phyloP scores from a whole-genome alignment of 1,140 invertebrate genomes.

The Calycopis cecrops region DNA sequence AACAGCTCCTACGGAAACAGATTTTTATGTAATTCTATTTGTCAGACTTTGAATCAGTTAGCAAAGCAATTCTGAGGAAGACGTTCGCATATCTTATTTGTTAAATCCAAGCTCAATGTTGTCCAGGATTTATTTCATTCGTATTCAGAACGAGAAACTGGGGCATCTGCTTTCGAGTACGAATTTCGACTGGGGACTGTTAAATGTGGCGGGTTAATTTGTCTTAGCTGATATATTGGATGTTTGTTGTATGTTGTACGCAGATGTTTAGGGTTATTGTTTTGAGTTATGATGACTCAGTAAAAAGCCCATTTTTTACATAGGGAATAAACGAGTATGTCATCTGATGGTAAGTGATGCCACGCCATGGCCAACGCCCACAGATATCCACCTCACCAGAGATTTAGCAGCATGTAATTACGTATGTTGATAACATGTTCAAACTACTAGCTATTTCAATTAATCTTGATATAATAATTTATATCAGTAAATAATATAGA shows the following conservation, averaged over 20 bases:
- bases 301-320: no score
- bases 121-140: constrained; percentile 42
- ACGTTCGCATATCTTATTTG: constrained; percentile 23
- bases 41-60: constrained; percentile 2
- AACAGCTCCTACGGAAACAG: not conserved
- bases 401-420: no score
- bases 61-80: not conserved
- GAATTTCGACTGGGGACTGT: constrained; percentile 16
- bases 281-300: no score
- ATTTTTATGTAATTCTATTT: not conserved
- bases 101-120: constrained; percentile 21
- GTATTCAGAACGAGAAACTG: constrained; percentile 34
- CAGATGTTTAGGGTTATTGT: not conserved
- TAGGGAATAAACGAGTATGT: no score
- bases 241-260: not conserved
- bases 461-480: no score
- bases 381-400: no score
- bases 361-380: no score
- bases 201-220: constrained; percentile 9
- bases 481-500: no score
- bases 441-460: no score
- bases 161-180: constrained; percentile 29
- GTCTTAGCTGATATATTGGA: not conserved
- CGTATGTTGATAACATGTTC: no score
- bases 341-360: no score